Conservation (phyloP, 2,797 vertebrate genomes). For the Parauchenoglanis punctatus region DNA sequence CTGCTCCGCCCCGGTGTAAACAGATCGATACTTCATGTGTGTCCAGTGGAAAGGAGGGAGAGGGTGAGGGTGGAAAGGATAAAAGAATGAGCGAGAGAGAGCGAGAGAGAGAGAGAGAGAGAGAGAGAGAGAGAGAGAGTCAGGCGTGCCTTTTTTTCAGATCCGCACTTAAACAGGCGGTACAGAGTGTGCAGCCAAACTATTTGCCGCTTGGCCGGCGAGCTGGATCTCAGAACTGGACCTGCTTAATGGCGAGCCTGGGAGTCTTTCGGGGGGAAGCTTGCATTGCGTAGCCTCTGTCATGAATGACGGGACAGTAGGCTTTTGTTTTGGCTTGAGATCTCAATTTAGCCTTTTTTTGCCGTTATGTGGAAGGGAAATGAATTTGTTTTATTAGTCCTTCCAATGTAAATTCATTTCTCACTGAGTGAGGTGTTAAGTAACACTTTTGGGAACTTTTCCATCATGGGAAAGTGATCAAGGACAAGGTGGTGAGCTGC, state of each 20-base stretch:
- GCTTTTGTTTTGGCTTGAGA: conserved; percentile 18
- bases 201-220: conserved; percentile 73
- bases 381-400: background rate
- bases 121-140: conserved; percentile 15
- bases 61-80: conserved; percentile 43
- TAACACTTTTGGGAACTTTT: too few relatives aligned
- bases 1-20: conserved; percentile 62
- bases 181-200: conserved; percentile 78
- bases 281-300: background rate
- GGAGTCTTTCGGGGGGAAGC: conserved; percentile 13
- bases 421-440: background rate
- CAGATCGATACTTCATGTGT: conserved; percentile 69
- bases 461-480: background rate
- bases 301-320: conserved; percentile 19
- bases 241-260: conserved; percentile 51
- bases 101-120: conserved; percentile 28
- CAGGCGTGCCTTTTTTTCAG: conserved; percentile 58
- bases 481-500: background rate
- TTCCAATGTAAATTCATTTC: background rate
- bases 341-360: background rate
- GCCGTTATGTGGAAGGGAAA: background rate
- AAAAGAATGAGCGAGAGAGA: conserved; percentile 58
- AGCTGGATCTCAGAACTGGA: conserved; percentile 52
- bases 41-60: conserved; percentile 50
- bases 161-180: conserved; percentile 72